Evolutionary conservation across 2,888 invertebrate genomes (phyloP), one percentile per base, ranked within the genome.

Genomic region (Drosophila colorata): DNA sequence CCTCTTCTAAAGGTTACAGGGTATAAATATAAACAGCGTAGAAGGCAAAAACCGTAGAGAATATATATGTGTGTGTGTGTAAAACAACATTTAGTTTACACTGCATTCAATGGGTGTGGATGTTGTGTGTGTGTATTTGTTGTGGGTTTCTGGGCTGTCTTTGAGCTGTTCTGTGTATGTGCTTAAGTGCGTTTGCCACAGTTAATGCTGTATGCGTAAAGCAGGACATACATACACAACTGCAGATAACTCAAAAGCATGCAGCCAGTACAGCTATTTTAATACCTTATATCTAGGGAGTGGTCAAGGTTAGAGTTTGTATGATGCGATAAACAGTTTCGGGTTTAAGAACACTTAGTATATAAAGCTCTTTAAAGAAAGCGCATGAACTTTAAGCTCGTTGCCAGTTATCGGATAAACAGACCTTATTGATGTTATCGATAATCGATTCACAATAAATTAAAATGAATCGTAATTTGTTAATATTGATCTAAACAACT

Each of bases 41-140:
- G 60, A 83, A 78, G 67, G 64, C 58, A 74, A 74, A 57, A 60
- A 56, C 40, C 49, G 74, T 79, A 71, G 69, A 76, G 20, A 46
- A 49, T 66, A 52, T 68, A 41, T 47, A 0, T 46, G 31, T 65
- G 25, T 57, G 38, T 44, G 35, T 41, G 46, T 53, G 55, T 74
- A 58, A 73, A 66, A 72, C 65, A 75, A 82, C 88, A 88, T 86
- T 86, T 76, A 79, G 88, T 88, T 82, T 86, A 88, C 88, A 83
- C 73, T 80, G 70, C 66, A 66, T 70, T 73, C 80, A 71, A 73
- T 69, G 67, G 63, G 69, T 67, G 57, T 55, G 63, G 56, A 46
- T 48, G 9, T 41, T 41, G 52, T 49, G 48, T 73, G 64, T 52
- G 43, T 64, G 46, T 37, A 57, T 52, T 31, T 38, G 52, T 69